phyloP scores from a whole-genome alignment of 2,113 vertebrate genomes.

The Edolisoma coerulescens region DNA sequence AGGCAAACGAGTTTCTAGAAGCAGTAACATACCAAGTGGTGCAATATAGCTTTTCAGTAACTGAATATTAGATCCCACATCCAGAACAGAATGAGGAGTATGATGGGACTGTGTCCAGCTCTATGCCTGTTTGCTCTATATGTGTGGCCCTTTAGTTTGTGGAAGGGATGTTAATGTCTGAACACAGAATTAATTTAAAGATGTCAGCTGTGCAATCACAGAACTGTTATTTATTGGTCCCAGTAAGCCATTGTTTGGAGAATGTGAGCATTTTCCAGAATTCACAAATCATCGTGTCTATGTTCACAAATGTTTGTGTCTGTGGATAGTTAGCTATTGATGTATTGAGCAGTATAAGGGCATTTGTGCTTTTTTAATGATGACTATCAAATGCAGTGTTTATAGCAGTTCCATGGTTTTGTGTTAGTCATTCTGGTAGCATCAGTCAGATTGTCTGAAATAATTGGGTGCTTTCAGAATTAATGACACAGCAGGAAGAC shows the following conservation, averaged over 20 bases:
- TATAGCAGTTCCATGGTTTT: neutral
- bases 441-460: neutral
- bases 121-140: neutral
- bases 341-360: neutral
- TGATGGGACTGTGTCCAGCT: neutral
- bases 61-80: neutral
- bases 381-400: neutral
- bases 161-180: neutral
- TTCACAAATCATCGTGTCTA: neutral
- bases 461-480: neutral
- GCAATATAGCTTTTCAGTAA: neutral
- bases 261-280: neutral
- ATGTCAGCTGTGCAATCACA: neutral
- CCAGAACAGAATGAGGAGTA: neutral
- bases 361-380: neutral
- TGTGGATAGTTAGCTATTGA: neutral
- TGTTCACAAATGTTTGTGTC: neutral
- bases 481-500: neutral
- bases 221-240: neutral
- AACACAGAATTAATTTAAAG: neutral
- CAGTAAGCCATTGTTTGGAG: neutral
- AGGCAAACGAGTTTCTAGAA: neutral
- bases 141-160: neutral
- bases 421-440: neutral
- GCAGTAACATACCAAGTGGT: neutral